Evolutionary conservation across 2,888 invertebrate species (phyloP).

Genomic region (Patella ulyssiponensis): DNA sequence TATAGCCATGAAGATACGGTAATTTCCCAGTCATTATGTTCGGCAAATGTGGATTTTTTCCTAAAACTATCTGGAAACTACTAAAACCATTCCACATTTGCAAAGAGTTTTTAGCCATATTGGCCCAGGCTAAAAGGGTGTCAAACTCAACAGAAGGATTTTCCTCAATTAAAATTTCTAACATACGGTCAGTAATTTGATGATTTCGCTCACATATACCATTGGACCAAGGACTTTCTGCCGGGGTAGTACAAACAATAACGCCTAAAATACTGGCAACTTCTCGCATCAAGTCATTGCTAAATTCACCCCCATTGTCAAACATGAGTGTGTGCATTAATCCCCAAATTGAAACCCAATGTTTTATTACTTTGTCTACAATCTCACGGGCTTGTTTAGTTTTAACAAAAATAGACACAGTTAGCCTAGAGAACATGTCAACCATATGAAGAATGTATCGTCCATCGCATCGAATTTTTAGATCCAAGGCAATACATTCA

Average conservation of each 20-base stretch:
- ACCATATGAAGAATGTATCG: no score
- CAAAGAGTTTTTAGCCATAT: conserved; percentile 23
- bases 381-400: no score
- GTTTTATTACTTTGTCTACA: no score
- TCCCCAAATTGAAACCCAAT: no score
- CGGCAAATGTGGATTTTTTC: neutral
- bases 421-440: no score
- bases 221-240: conserved; percentile 21
- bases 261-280: conserved; percentile 29
- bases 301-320: no score
- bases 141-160: neutral
- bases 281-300: conserved; percentile 30
- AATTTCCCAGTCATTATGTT: neutral
- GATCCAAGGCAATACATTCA: neutral
- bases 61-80: conserved; percentile 12
- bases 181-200: conserved; percentile 21
- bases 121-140: conserved; percentile 21
- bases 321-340: no score
- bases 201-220: neutral
- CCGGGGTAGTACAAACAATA: conserved; percentile 29
- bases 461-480: neutral
- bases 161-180: conserved; percentile 17
- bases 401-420: no score
- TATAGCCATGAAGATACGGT: neutral
- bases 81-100: conserved; percentile 11